phyloP scores from a whole-genome alignment of 2,113 vertebrate species.

The Coryphaenoides rupestris region DNA sequence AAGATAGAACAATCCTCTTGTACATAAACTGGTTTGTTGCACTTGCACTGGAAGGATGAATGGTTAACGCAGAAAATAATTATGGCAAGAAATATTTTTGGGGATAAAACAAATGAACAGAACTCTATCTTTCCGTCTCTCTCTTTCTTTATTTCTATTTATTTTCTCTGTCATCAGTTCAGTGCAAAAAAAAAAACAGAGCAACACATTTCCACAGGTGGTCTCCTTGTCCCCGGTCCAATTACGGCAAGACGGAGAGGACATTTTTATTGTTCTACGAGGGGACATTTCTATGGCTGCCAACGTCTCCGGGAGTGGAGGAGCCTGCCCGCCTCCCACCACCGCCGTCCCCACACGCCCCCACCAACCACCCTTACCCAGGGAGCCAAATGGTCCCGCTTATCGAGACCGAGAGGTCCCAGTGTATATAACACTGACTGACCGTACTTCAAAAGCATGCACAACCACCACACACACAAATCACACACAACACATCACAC shows the following conservation, averaged over 20 bases:
- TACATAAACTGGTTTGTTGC: not conserved
- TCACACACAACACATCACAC: no score
- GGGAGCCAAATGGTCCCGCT: no score
- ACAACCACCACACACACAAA: no score
- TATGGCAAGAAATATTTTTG: no score
- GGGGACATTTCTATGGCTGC: slow-evolving; percentile 60
- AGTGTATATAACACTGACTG: no score
- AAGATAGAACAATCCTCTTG: slow-evolving; percentile 15
- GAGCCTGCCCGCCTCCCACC: slow-evolving; percentile 39
- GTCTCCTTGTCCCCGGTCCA: slow-evolving; percentile 63
- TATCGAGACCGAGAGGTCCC: no score
- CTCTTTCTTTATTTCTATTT: slow-evolving; percentile 14
- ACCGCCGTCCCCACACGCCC: no score
- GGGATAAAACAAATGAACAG: no score
- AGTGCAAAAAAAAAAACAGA: slow-evolving; percentile 55
- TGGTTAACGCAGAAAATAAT: no score
- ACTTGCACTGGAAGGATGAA: no score
- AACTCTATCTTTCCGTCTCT: not conserved
- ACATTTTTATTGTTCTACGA: slow-evolving; percentile 60
- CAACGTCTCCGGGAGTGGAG: slow-evolving; percentile 48
- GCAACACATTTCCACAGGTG: slow-evolving; percentile 62
- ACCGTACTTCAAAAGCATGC: no score
- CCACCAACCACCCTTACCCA: no score
- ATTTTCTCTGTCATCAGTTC: slow-evolving; percentile 50
- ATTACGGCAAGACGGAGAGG: slow-evolving; percentile 60